phyloP scores from a whole-genome alignment of 2,888 invertebrate genomes.

The Euspilapteryx auroguttella region DNA sequence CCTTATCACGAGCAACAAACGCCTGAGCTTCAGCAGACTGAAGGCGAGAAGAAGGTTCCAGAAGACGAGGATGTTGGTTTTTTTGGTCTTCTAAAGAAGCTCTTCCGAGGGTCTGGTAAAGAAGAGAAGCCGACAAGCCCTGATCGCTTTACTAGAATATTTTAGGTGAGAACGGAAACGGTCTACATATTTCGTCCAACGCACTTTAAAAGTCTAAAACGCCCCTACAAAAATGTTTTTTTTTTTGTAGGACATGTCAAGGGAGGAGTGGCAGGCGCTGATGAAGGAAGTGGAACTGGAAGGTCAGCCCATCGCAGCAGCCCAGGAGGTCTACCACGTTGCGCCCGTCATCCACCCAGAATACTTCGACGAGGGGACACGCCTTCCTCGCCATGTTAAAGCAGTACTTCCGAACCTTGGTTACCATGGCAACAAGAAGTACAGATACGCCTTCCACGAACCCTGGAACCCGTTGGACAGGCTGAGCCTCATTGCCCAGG shows the following conservation, averaged over 20 bases:
- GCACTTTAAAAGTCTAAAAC: slow-evolving; percentile 21
- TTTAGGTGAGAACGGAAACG: not conserved
- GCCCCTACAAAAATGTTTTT: not conserved
- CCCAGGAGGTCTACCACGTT: not conserved
- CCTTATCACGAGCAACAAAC: slow-evolving; percentile 7
- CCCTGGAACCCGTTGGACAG: slow-evolving; percentile 46
- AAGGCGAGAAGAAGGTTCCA: slow-evolving; percentile 11
- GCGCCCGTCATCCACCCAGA: not conserved
- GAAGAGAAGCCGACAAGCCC: slow-evolving; percentile 5
- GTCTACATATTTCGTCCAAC: slow-evolving; percentile 31
- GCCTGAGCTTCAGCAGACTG: slow-evolving; percentile 7
- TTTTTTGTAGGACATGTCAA: too few species aligned
- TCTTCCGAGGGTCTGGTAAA: slow-evolving; percentile 21
- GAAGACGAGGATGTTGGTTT: slow-evolving; percentile 15
- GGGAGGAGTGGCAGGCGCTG: too few species aligned
- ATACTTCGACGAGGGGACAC: too few species aligned
- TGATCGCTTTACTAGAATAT: not conserved
- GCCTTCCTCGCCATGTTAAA: slow-evolving; percentile 10
- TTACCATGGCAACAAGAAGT: slow-evolving; percentile 37
- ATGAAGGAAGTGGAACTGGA: too few species aligned
- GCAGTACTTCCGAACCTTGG: slow-evolving; percentile 26
- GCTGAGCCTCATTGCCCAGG: slow-evolving; percentile 25
- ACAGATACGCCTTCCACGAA: slow-evolving; percentile 45
- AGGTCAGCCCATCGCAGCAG: not conserved
- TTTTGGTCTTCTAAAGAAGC: slow-evolving; percentile 25